Conservation (phyloP, 2,797 vertebrate species). For the Dermochelys coriacea region DNA sequence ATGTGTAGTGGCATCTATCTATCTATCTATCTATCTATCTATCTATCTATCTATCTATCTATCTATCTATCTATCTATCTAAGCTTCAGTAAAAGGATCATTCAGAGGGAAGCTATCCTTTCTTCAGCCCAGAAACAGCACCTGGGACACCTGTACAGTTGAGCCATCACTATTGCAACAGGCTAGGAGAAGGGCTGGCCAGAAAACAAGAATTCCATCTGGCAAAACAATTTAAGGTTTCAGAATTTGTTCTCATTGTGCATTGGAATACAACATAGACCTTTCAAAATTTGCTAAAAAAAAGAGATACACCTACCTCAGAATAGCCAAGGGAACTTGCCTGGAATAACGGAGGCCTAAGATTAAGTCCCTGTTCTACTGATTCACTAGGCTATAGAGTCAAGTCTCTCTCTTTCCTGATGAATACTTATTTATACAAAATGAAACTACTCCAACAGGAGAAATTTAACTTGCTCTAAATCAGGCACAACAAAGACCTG, state of each 20-base stretch:
- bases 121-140: neutral
- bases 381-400: neutral
- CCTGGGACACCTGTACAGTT: neutral
- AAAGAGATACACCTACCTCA: neutral
- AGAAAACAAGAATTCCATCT: neutral
- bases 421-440: too few relatives aligned
- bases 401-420: neutral
- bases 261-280: neutral
- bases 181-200: neutral
- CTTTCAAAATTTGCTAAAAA: neutral
- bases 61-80: too few relatives aligned
- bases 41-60: neutral
- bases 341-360: neutral
- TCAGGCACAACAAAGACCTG: neutral
- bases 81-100: neutral
- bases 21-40: too few relatives aligned
- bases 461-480: too few relatives aligned
- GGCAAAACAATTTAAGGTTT: neutral
- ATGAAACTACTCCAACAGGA: too few relatives aligned
- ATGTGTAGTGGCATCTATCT: neutral
- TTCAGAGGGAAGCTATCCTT: neutral
- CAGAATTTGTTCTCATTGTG: neutral
- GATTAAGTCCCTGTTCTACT: neutral
- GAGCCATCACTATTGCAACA: neutral
- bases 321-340: neutral